phyloP scores from a whole-genome alignment of 2,797 vertebrate species.

The Bradypodion pumilum region DNA sequence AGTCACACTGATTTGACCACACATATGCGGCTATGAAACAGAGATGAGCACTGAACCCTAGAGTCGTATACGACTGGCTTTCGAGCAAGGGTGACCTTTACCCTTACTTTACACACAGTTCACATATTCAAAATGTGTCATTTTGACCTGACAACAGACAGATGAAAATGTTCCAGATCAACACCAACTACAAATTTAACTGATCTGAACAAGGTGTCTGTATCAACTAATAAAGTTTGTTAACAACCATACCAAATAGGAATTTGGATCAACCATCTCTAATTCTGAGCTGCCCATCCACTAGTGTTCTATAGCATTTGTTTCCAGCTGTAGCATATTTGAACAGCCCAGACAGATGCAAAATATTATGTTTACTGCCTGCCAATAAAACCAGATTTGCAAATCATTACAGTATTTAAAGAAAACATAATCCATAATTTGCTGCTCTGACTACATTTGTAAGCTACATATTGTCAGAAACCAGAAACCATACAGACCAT shows the following conservation, averaged over 20 bases:
- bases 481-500: background rate
- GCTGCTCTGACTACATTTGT: background rate
- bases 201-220: background rate
- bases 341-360: background rate
- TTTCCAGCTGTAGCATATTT: too few relatives aligned
- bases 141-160: background rate
- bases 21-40: too few relatives aligned
- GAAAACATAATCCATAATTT: background rate
- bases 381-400: background rate
- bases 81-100: too few relatives aligned
- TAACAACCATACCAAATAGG: constrained; percentile 33
- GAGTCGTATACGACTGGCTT: too few relatives aligned
- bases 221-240: constrained; percentile 5
- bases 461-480: background rate
- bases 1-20: too few relatives aligned
- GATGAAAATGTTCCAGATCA: background rate
- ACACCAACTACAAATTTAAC: background rate
- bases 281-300: constrained; percentile 23
- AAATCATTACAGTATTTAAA: constrained; percentile 5
- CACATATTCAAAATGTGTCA: background rate
- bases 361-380: background rate
- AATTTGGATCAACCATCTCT: constrained; percentile 46
- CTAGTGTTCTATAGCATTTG: background rate
- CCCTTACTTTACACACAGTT: too few relatives aligned
- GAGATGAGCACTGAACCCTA: too few relatives aligned